Conservation (phyloP, 2,888 invertebrate genomes). For the Polydrusus tereticollis region DNA sequence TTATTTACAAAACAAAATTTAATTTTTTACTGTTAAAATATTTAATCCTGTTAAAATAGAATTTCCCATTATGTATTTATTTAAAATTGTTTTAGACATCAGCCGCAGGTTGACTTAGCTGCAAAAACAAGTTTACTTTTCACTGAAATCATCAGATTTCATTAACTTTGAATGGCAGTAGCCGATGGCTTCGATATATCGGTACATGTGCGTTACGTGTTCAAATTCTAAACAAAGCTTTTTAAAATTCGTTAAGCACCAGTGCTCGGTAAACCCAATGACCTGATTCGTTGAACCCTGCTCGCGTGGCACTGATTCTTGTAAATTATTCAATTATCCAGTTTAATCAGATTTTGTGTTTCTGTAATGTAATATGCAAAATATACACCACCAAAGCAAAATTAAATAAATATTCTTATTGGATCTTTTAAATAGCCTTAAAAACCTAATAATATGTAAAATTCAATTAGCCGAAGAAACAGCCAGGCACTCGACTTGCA, state of each 20-base stretch:
- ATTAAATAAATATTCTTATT: too few relatives aligned
- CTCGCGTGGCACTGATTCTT: conserved; percentile 26
- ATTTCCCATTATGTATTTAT: too few relatives aligned
- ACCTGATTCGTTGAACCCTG: conserved; percentile 39
- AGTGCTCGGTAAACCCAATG: conserved; percentile 31
- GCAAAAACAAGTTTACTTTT: not conserved
- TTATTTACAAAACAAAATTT: too few relatives aligned
- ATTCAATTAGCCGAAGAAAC: not conserved
- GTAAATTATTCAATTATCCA: conserved; percentile 17
- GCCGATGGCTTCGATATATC: not conserved
- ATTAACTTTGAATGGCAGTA: not conserved
- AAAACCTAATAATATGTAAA: too few relatives aligned
- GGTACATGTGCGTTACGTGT: not conserved
- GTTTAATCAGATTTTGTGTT: not conserved
- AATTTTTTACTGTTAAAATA: too few relatives aligned
- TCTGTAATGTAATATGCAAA: not conserved
- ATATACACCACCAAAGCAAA: too few relatives aligned
- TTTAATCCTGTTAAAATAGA: too few relatives aligned
- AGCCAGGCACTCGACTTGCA: not conserved
- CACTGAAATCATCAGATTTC: not conserved
- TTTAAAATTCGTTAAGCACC: conserved; percentile 39
- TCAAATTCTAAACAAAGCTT: conserved; percentile 24
- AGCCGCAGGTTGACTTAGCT: not conserved
- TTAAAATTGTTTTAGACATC: too few relatives aligned
- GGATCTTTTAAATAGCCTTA: too few relatives aligned